Base-by-base conservation (phyloP, 2,797 vertebrate genomes). In the Philypnodon macrostomus region DNA sequence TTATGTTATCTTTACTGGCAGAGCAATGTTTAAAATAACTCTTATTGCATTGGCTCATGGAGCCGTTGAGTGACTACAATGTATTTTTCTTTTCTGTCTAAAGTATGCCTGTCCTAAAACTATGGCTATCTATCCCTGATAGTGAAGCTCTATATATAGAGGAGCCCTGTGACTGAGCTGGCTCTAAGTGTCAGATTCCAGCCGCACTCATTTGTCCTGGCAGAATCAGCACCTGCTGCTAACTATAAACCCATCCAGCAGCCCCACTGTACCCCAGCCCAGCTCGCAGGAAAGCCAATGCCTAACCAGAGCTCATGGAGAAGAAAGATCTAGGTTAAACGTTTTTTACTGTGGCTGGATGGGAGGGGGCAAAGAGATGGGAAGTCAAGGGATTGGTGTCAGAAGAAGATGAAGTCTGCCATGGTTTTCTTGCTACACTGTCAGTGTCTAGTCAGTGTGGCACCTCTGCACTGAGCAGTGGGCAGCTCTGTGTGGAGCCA, bases 61-160 rank as follows among this genome's bases (percentile, higher is more conserved):
- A 31, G 38, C 55, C 67, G 59, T 67, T 42, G 18, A 40, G 58
- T 47, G 72, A 50, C 1, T 8, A 53, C 31, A 48, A 26, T 58
- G 41, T 42, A 42, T 63, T 67, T 54, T 31, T 42, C 33, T 44
- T 46, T 66, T 70, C 63, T 68, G 67, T 56, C 23, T 49, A 41
- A 26, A 63, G 24, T 5, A 11, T 47, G 42, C 44, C 63, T 23
- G 53, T 21, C 15, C 64, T 59, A 72, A 61, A 70, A 60, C 64
- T 66, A 41, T 57, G 58, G 54, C 60, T 86, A 81, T 90, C 75
- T 82, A 73, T 75, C 73, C 40, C 64, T n/a, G 71, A 87, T 88
- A 88, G 77, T 77, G 72, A 85, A 61, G 73, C 63, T 85, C 91
- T 94, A 94, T 91, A 91, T 90, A 90, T 95, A 94, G 87, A 70